phyloP scores from a whole-genome alignment of 92 coral and sea anemone species.

The Paramuricea clavata region DNA sequence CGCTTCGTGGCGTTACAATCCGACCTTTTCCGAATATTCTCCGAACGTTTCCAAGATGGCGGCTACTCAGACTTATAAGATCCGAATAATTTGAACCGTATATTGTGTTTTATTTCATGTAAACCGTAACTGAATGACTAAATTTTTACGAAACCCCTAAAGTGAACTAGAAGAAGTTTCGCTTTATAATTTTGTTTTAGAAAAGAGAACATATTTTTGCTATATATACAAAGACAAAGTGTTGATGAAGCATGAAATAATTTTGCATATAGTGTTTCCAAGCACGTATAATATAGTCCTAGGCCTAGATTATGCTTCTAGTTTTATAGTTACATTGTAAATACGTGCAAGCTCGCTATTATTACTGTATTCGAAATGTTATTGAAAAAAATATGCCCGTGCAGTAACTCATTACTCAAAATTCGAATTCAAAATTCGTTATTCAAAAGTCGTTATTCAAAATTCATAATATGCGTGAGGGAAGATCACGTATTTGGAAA shows the following conservation, averaged over 20 bases:
- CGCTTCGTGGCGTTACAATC: not conserved
- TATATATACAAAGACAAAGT: too few species aligned
- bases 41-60: not conserved
- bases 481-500: not conserved
- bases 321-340: too few species aligned
- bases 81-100: not conserved
- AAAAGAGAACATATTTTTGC: not conserved
- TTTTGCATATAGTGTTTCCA: too few species aligned
- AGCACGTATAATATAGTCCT: too few species aligned
- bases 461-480: not conserved
- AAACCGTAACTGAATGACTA: not conserved
- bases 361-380: too few species aligned
- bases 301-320: too few species aligned
- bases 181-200: not conserved
- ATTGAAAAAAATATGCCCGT: too few species aligned
- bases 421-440: not conserved
- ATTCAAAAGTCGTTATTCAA: not conserved
- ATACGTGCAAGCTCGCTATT: too few species aligned
- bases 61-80: too few species aligned
- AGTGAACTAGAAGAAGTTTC: not conserved
- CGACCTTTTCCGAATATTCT: conserved; percentile 1
- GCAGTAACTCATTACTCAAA: not conserved
- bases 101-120: too few species aligned
- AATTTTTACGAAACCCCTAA: not conserved
- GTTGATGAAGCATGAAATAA: not conserved